Conservation (phyloP, 2,797 vertebrate genomes). For the Xenops minutus region DNA sequence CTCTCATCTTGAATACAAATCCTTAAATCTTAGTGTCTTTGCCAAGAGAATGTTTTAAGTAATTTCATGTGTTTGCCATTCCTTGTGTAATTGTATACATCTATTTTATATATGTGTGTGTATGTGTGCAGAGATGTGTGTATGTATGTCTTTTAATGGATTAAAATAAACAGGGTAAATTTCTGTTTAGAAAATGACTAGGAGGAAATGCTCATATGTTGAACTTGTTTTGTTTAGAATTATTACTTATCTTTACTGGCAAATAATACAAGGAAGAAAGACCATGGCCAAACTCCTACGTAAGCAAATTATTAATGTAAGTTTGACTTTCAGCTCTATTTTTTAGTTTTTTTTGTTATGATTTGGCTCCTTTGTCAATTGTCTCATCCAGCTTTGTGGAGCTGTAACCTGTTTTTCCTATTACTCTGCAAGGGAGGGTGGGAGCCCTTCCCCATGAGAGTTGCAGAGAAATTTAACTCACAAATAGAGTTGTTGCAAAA, state of each 20-base stretch:
- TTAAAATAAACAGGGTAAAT: not conserved
- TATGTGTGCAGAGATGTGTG: not conserved
- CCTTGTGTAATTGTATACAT: not conserved
- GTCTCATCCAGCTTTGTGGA: not conserved
- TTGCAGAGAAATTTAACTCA: not conserved
- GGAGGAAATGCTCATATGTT: not conserved
- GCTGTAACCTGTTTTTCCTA: not conserved
- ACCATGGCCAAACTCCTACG: constrained; percentile 76
- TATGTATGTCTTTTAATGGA: not conserved
- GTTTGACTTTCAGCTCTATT: constrained; percentile 23
- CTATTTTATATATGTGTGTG: fast-evolving
- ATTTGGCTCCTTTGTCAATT: not conserved
- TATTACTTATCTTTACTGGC: constrained; percentile 86
- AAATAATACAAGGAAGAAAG: constrained; percentile 87
- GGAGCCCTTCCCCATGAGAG: not conserved
- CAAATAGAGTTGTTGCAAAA: not conserved
- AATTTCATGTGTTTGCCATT: not conserved
- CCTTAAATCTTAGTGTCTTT: not conserved
- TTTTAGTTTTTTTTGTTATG: not conserved
- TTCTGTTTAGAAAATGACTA: not conserved
- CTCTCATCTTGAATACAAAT: not conserved
- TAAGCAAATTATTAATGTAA: constrained; percentile 88
- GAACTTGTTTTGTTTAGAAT: constrained; percentile 74
- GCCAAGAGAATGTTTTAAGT: not conserved
- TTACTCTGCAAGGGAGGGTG: not conserved